These are phyloP conservation scores for Anarsia innoxiella DNA, from an alignment of 2,888 invertebrate genomes.

Conservation along the genomic window DNA sequence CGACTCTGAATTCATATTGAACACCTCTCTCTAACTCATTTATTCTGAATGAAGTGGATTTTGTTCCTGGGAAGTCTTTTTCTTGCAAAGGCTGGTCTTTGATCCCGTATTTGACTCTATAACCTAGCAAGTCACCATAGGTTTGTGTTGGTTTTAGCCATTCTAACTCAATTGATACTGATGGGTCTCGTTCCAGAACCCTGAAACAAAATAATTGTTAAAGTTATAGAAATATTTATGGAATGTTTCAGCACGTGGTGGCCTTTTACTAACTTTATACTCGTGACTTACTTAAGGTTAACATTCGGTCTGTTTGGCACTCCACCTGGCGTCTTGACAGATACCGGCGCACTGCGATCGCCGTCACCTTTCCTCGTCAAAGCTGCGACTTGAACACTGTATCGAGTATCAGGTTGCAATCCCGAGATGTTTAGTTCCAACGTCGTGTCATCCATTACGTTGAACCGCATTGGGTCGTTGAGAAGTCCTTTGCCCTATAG, in stretches of 20 bases:
- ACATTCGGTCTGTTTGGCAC: conserved; percentile 91
- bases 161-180: conserved; percentile 91
- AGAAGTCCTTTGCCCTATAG: conserved; percentile 82
- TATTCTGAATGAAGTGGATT: conserved; percentile 81
- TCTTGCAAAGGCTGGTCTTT: conserved; percentile 86
- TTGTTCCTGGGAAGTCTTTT: conserved; percentile 80
- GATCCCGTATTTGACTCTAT: conserved; percentile 89
- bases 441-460: conserved; percentile 86
- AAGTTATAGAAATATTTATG: too few relatives aligned
- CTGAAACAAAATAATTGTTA: conserved; percentile 74
- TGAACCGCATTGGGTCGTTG: conserved; percentile 91
- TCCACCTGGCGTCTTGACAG: conserved; percentile 93
- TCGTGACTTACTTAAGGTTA: conserved; percentile 83
- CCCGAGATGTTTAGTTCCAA: conserved; percentile 89
- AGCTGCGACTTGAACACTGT: conserved; percentile 96
- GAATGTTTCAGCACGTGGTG: too few relatives aligned
- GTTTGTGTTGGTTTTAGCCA: conserved; percentile 94
- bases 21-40: conserved; percentile 92
- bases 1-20: conserved; percentile 97
- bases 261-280: too few relatives aligned
- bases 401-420: conserved; percentile 95
- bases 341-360: conserved; percentile 89
- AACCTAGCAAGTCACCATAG: conserved; percentile 91
- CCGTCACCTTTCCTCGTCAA: conserved; percentile 98
- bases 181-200: conserved; percentile 89